These are phyloP conservation scores for Platynereis dumerilii DNA, from an alignment of 2,888 invertebrate genomes.

Conservation along the genomic window DNA sequence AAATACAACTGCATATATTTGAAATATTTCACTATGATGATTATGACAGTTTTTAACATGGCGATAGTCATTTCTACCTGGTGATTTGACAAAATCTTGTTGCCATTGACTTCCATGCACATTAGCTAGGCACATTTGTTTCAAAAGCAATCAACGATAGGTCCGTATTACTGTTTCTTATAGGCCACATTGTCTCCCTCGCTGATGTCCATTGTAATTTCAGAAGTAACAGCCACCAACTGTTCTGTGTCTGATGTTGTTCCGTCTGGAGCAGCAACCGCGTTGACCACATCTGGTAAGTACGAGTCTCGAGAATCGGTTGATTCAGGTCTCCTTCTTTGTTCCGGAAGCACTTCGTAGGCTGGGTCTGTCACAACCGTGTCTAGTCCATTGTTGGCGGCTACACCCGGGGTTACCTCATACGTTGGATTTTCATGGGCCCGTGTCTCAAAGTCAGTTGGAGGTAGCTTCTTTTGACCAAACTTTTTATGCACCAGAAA, in stretches of 20 bases:
- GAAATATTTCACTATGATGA: too few relatives aligned
- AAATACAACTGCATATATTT: too few relatives aligned
- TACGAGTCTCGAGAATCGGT: constrained; percentile 12
- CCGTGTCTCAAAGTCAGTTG: not conserved
- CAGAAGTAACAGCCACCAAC: too few relatives aligned
- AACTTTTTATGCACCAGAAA: not conserved
- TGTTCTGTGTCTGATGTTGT: not conserved
- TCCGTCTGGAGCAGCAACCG: not conserved
- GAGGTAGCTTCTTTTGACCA: not conserved
- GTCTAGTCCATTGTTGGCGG: not conserved
- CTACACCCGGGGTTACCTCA: not conserved
- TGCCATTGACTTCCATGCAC: too few relatives aligned
- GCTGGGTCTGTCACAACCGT: not conserved
- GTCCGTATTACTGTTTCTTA: too few relatives aligned
- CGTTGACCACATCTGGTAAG: constrained; percentile 15
- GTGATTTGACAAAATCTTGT: too few relatives aligned
- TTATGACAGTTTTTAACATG: too few relatives aligned
- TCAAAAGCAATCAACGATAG: too few relatives aligned
- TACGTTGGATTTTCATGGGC: constrained; percentile 20
- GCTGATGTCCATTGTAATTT: too few relatives aligned
- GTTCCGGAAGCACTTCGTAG: not conserved
- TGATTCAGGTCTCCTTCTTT: not conserved
- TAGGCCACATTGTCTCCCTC: too few relatives aligned
- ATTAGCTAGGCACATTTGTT: too few relatives aligned
- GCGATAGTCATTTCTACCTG: too few relatives aligned